Conservation (phyloP, 2,113 vertebrate genomes). For the Leptocoma aspasia region DNA sequence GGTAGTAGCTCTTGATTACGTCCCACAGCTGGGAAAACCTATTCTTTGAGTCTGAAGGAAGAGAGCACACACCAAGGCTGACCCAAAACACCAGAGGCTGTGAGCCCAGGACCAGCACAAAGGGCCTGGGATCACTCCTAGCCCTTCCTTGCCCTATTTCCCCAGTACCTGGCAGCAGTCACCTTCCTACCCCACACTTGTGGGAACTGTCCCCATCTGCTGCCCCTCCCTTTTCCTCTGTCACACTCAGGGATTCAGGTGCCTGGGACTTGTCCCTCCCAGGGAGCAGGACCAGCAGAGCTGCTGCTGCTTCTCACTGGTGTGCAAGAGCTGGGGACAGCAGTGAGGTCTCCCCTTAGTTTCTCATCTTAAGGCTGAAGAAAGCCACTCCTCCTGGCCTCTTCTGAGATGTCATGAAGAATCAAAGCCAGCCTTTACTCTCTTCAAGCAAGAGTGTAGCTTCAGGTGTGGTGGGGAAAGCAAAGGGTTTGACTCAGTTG, state of each 20-base stretch:
- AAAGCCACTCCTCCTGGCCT: neutral
- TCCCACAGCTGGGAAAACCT: neutral
- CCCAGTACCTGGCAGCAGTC: neutral
- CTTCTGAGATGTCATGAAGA: neutral
- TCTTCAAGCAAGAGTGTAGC: neutral
- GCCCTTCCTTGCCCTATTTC: neutral
- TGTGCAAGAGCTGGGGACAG: neutral
- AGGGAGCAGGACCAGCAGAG: neutral
- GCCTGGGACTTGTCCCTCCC: neutral
- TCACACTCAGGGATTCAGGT: neutral
- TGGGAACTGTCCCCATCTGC: neutral
- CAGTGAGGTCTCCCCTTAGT: neutral
- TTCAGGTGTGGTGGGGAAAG: neutral
- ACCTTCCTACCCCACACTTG: neutral
- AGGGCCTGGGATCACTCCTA: neutral
- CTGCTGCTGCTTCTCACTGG: accelerated
- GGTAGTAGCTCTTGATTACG: neutral
- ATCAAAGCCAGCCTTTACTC: neutral
- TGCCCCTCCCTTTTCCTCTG: neutral
- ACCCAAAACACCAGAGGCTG: neutral
- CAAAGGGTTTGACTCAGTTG: neutral
- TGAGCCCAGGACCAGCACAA: neutral
- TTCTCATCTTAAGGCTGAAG: neutral
- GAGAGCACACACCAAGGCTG: neutral
- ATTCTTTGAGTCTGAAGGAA: neutral